Conservation (phyloP, 1,140 invertebrate genomes). For the Whitmania pigra region DNA sequence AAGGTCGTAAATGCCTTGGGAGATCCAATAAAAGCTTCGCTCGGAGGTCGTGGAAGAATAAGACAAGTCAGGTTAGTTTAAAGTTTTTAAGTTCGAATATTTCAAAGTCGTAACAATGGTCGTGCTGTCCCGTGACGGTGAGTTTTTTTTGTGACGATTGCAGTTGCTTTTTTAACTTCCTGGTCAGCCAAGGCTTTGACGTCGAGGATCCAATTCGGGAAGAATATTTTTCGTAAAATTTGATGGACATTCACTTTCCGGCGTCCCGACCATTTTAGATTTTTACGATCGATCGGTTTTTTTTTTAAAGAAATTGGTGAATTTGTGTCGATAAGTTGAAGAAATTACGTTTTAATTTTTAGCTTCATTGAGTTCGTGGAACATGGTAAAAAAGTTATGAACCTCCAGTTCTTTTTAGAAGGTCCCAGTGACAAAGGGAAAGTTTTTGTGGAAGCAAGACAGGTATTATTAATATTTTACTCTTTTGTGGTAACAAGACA, state of each 20-base stretch:
- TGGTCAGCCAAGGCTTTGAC: constrained; percentile 16
- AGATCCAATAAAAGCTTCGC: constrained; percentile 70
- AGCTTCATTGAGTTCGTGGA: constrained; percentile 61
- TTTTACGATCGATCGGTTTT: background rate
- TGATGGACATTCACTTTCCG: background rate
- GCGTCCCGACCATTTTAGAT: background rate
- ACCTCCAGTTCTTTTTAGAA: constrained; percentile 79
- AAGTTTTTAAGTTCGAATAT: no score
- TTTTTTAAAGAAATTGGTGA: constrained; percentile 14
- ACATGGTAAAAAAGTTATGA: constrained; percentile 61
- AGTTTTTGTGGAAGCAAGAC: constrained; percentile 68
- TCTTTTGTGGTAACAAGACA: no score
- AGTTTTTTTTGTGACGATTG: background rate
- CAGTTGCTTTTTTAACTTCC: constrained; percentile 19
- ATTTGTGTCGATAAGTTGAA: constrained; percentile 16
- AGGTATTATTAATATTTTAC: constrained; percentile 56
- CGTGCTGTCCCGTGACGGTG: background rate
- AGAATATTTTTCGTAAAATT: background rate
- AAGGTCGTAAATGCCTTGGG: constrained; percentile 55
- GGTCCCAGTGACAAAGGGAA: constrained; percentile 63
- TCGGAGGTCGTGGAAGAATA: constrained; percentile 60
- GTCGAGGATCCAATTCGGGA: background rate
- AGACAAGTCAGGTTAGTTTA: constrained; percentile 48
- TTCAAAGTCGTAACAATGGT: no score
- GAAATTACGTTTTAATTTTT: constrained; percentile 43